phyloP scores from a whole-genome alignment of 1,140 invertebrate species.

The Parasteatoda tepidariorum region DNA sequence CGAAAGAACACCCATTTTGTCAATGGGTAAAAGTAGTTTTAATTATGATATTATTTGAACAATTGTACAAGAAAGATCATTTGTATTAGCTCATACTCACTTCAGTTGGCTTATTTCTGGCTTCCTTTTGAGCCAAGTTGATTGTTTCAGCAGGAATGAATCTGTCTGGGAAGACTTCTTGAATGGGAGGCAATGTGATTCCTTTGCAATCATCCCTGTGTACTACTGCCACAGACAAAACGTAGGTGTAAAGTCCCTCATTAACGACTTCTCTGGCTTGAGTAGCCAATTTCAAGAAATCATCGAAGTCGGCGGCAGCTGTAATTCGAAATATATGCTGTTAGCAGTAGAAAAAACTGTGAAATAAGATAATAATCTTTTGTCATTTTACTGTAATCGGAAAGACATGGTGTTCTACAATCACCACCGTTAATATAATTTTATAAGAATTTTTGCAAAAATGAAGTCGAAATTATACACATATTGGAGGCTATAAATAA shows the following conservation, averaged over 20 bases:
- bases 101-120: conserved; percentile 66
- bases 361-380: neutral
- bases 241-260: conserved; percentile 76
- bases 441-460: neutral
- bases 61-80: neutral
- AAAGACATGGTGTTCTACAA: neutral
- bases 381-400: neutral
- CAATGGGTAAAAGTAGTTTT: too few relatives aligned
- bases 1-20: too few relatives aligned
- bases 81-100: neutral
- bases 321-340: neutral
- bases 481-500: neutral
- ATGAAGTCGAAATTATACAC: neutral
- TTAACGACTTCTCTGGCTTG: conserved; percentile 76
- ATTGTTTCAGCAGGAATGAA: conserved; percentile 71
- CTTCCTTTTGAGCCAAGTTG: conserved; percentile 66
- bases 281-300: conserved; percentile 75
- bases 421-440: neutral
- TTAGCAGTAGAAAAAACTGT: neutral
- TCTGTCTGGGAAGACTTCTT: conserved; percentile 74
- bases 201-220: conserved; percentile 72
- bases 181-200: conserved; percentile 75
- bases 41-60: neutral
- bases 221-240: conserved; percentile 73
- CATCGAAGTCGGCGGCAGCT: conserved; percentile 40